These are phyloP conservation scores for Germaria angustata DNA, from an alignment of 2,888 invertebrate species.

Conservation along the genomic window DNA sequence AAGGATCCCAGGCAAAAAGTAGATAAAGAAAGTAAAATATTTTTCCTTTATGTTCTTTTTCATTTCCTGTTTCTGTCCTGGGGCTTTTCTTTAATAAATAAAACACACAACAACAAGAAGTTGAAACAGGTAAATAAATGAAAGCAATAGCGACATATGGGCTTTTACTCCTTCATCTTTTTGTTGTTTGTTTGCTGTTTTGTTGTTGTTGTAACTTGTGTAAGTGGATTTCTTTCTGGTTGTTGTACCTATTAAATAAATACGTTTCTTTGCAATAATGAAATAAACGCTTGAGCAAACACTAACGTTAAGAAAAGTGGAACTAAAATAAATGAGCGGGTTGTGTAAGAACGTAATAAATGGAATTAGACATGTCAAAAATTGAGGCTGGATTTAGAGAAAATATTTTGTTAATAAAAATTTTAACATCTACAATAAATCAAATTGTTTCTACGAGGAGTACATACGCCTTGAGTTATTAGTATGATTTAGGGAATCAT, in stretches of 20 bases:
- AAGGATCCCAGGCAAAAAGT: neutral
- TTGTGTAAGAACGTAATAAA: neutral
- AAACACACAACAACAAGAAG: too few relatives aligned
- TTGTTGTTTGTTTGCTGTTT: too few relatives aligned
- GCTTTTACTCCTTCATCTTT: neutral
- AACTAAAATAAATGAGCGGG: neutral
- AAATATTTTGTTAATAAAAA: too few relatives aligned
- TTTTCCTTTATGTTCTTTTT: neutral
- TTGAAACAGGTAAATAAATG: neutral
- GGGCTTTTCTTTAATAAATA: neutral
- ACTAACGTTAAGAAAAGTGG: neutral
- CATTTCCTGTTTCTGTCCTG: neutral
- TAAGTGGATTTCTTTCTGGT: neutral
- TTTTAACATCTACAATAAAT: too few relatives aligned
- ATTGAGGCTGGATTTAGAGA: too few relatives aligned
- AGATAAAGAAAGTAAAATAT: constrained; percentile 14
- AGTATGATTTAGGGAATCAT: too few relatives aligned
- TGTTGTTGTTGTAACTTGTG: neutral
- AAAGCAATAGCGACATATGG: neutral
- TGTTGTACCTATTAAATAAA: too few relatives aligned
- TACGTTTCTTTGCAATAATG: neutral
- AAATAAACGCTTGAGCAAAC: neutral
- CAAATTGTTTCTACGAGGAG: too few relatives aligned
- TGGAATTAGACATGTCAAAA: neutral
- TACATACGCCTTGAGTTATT: too few relatives aligned